A percentile compares a stretch with the other conserved stretches of the same genome.
Conservation (phyloP, 1,140 invertebrate species). For the Drosophila pachea region DNA sequence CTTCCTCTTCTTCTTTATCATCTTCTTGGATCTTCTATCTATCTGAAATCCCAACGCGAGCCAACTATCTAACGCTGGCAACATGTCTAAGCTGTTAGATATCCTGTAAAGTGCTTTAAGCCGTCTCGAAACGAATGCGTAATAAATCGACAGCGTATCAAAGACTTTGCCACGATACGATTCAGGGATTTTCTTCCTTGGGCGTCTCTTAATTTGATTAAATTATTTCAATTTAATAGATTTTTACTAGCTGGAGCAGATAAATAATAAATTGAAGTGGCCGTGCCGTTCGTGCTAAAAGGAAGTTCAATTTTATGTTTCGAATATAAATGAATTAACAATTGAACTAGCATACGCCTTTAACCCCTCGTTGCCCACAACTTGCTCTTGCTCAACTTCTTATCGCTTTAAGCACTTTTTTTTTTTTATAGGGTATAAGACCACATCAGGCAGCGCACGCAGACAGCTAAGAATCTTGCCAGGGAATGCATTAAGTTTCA, state of each 20-base stretch:
- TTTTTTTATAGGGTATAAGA: constrained; percentile 30
- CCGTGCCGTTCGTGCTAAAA: too few relatives aligned
- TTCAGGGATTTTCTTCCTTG: background rate
- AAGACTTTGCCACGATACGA: background rate
- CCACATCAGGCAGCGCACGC: constrained; percentile 4
- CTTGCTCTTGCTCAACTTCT: background rate
- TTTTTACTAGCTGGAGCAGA: too few relatives aligned
- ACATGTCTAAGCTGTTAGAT: background rate
- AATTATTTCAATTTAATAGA: too few relatives aligned
- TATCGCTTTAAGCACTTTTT: background rate
- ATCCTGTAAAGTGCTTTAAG: constrained; percentile 6
- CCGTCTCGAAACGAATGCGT: background rate
- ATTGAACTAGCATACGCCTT: background rate
- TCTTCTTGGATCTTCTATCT: background rate
- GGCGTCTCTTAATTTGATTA: too few relatives aligned
- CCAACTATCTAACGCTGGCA: too few relatives aligned
- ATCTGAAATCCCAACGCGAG: background rate
- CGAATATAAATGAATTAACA: background rate
- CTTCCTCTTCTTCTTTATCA: background rate
- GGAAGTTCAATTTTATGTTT: too few relatives aligned
- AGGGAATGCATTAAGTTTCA: constrained; percentile 56
- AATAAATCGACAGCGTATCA: background rate
- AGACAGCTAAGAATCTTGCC: constrained; percentile 23
- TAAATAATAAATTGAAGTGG: too few relatives aligned
- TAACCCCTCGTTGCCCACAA: background rate